Evolutionary conservation across 1,140 invertebrate species (phyloP).

Genomic region (Bursaphelenchus mucronatus): DNA sequence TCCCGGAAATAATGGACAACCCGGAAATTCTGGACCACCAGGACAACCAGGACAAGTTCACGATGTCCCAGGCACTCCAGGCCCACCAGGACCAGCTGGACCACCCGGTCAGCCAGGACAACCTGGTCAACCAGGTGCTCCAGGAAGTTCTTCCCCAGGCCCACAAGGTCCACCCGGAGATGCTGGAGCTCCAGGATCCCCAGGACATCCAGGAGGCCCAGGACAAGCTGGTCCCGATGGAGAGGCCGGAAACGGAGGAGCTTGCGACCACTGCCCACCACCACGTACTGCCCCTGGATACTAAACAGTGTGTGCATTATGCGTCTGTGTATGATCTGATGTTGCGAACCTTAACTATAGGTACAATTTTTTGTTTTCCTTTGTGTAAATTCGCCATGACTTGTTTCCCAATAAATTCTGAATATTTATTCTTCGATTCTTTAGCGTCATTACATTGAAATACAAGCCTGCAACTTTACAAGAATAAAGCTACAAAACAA

Average conservation of each 20-base stretch:
- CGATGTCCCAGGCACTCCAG: neutral
- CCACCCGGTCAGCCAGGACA: neutral
- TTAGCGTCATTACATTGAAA: no score
- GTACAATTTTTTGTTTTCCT: no score
- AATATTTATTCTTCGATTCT: no score
- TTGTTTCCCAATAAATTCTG: no score
- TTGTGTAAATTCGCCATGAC: no score
- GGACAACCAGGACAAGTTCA: conserved; percentile 19
- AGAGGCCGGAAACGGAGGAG: neutral
- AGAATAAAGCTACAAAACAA: no score
- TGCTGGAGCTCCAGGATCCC: conserved; percentile 21
- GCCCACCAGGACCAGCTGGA: conserved; percentile 3
- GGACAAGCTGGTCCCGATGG: conserved; percentile 8
- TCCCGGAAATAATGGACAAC: conserved; percentile 11
- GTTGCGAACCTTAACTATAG: no score
- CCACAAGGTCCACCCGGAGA: conserved; percentile 9
- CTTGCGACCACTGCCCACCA: conserved; percentile 17
- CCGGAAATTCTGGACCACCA: conserved; percentile 4
- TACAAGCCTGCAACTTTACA: no score
- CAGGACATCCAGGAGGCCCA: conserved; percentile 15
- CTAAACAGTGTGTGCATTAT: neutral
- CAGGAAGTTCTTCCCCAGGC: neutral
- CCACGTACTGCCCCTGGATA: conserved; percentile 21
- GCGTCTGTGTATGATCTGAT: no score
- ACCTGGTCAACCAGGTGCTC: conserved; percentile 1